Percentiles rank a stretch among this genome's conserved stretches.
Evolutionary conservation across 2,888 invertebrate genomes (phyloP).

Genomic region (Polia nebulosa): DNA sequence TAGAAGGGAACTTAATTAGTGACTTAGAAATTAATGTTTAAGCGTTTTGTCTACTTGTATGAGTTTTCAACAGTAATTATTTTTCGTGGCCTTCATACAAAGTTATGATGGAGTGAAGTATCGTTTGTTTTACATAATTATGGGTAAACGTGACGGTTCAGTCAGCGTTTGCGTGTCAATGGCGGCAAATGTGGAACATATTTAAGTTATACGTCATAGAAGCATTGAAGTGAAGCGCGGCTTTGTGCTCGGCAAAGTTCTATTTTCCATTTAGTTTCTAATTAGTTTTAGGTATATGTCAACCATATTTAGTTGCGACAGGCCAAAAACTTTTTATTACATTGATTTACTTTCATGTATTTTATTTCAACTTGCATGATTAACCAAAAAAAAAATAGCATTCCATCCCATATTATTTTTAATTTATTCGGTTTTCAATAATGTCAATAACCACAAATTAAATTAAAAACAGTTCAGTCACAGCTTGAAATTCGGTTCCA

Average conservation of each 20-base stretch:
- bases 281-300: neutral
- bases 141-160: conserved; percentile 19
- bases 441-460: neutral
- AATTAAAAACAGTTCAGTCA: neutral
- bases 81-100: conserved; percentile 61
- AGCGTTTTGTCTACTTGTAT: conserved; percentile 62
- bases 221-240: neutral
- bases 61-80: conserved; percentile 71
- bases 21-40: conserved; percentile 63
- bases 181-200: neutral
- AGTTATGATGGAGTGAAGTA: conserved; percentile 59
- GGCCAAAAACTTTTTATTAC: neutral
- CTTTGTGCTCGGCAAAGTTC: neutral
- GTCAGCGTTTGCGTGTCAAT: conserved; percentile 34
- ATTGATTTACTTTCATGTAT: neutral
- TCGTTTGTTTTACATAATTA: conserved; percentile 59
- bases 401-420: too few species aligned
- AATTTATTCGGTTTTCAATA: too few species aligned
- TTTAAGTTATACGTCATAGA: conserved; percentile 1
- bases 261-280: neutral
- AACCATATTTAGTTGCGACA: neutral
- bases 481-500: neutral
- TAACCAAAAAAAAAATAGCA: too few species aligned
- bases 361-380: neutral
- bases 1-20: conserved; percentile 65